phyloP scores from a whole-genome alignment of 2,113 vertebrate species.

The Elephas maximus region DNA sequence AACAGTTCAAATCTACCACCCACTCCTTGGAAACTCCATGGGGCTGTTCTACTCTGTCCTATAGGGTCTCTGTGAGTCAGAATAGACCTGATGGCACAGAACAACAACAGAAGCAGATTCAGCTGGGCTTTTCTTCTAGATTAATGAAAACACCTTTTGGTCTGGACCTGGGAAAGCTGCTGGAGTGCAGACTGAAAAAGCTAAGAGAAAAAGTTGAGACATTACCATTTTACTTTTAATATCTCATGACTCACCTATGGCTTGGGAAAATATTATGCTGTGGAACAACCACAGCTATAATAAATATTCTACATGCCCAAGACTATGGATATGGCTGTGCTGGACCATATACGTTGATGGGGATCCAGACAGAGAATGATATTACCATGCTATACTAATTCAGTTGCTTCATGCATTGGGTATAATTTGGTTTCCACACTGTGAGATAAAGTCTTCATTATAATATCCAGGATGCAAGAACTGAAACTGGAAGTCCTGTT shows the following conservation, averaged over 20 bases:
- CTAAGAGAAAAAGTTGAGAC: neutral
- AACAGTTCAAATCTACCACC: too few relatives aligned
- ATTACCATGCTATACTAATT: neutral
- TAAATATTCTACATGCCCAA: neutral
- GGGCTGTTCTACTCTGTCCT: too few relatives aligned
- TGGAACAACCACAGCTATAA: neutral
- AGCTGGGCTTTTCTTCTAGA: neutral
- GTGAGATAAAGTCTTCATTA: neutral
- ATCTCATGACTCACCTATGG: conserved; percentile 32
- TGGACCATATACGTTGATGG: neutral
- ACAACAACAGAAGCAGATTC: neutral
- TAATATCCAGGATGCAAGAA: neutral
- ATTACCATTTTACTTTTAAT: neutral
- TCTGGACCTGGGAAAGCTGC: neutral
- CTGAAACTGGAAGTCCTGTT: conserved; percentile 26
- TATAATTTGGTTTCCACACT: neutral
- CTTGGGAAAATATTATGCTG: neutral
- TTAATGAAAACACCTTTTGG: neutral
- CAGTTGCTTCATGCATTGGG: neutral
- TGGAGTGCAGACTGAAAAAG: conserved; percentile 39
- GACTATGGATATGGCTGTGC: rapidly evolving
- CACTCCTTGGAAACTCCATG: too few relatives aligned
- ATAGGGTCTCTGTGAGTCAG: too few relatives aligned
- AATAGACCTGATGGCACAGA: too few relatives aligned
- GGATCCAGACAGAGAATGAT: neutral